phyloP scores from a whole-genome alignment of 1,140 invertebrate genomes.

The Saccostrea echinata region DNA sequence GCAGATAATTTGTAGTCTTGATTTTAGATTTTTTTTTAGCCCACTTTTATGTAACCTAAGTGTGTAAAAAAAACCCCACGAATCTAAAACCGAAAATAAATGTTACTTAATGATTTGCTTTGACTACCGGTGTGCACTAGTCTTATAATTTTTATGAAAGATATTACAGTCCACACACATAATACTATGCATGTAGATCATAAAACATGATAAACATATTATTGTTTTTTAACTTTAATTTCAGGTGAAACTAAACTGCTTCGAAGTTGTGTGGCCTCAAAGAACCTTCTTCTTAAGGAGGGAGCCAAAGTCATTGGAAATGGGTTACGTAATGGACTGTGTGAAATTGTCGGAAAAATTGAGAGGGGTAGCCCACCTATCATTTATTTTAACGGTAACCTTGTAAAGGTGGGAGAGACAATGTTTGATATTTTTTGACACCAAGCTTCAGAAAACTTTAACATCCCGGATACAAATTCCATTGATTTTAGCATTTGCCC shows the following conservation, averaged over 20 bases:
- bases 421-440: conserved; percentile 51
- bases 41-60: no score
- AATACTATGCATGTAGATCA: background rate
- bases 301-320: conserved; percentile 48
- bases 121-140: background rate
- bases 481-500: conserved; percentile 48
- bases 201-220: background rate
- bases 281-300: conserved; percentile 47
- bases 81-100: no score
- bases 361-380: background rate
- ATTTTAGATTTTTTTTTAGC: no score
- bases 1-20: background rate
- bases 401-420: conserved; percentile 2
- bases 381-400: conserved; percentile 41
- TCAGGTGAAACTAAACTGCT: background rate
- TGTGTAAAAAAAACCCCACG: no score
- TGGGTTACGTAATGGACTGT: conserved; percentile 43
- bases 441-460: conserved; percentile 36
- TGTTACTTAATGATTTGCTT: background rate
- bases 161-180: background rate
- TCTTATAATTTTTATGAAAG: background rate
- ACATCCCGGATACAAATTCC: conserved; percentile 45
- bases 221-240: background rate
- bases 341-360: conserved; percentile 44
- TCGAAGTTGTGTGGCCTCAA: conserved; percentile 2